A percentile compares a stretch with the other conserved stretches of the same genome.
Evolutionary conservation across 64 coral and sea anemone genomes (phyloP).

Genomic region (Montipora cactus): DNA sequence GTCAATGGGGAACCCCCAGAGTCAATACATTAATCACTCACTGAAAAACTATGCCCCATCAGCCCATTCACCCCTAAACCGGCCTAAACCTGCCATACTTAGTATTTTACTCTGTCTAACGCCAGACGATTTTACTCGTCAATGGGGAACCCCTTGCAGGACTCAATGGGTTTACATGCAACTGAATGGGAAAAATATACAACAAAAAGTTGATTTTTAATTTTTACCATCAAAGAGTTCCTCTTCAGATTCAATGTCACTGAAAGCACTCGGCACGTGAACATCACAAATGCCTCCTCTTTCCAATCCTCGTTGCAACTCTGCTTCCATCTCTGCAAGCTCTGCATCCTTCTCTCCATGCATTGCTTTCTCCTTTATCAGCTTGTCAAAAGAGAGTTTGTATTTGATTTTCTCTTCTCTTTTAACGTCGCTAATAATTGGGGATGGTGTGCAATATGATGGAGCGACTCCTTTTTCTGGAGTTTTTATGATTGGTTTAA

Average conservation of each 20-base stretch:
- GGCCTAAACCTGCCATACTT: no score
- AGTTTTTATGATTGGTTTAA: constrained; percentile 62
- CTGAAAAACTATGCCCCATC: no score
- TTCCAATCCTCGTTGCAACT: constrained; percentile 64
- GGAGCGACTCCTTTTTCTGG: constrained; percentile 78
- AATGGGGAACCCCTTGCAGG: no score
- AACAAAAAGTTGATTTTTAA: not conserved
- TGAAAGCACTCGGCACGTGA: constrained; percentile 25
- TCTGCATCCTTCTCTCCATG: constrained; percentile 49
- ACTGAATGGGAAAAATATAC: not conserved
- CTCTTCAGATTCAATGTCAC: constrained; percentile 65
- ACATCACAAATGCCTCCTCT: constrained; percentile 72
- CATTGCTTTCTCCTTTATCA: constrained; percentile 74
- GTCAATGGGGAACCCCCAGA: no score
- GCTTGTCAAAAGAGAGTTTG: constrained; percentile 73
- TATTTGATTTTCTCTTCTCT: constrained; percentile 42
- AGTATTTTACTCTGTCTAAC: no score
- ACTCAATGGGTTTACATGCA: no score
- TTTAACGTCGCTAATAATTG: not conserved
- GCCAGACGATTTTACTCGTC: no score
- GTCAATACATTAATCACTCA: no score
- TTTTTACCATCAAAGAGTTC: constrained; percentile 14
- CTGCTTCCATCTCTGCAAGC: constrained; percentile 72
- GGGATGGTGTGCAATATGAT: constrained; percentile 18
- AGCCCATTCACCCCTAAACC: no score